Base-by-base conservation (phyloP, 1,140 invertebrate species). In the Limonius californicus region DNA sequence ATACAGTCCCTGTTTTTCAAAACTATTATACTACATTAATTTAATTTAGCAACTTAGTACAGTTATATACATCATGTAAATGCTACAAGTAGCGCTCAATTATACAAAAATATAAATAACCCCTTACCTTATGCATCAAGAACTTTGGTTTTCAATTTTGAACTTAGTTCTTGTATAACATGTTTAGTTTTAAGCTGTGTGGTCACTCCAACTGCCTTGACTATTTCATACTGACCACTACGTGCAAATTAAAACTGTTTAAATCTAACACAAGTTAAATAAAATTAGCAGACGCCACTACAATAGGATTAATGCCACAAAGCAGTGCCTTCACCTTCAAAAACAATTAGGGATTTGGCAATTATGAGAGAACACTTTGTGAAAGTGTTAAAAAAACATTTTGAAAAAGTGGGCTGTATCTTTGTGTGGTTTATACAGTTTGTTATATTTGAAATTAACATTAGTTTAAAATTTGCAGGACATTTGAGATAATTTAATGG, bases 271-370 rank as follows among this genome's bases (percentile, higher is more conserved):
- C n/a, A 57, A 19, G 9, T 15, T 42, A 47, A 21, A 45, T 23
- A 20, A 59, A 59, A 11, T 27, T 39, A 12, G 32, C 1, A 60
- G 8, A 60, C 54, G 14, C 42, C 56, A 59, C 57, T 35, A 60
- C 58, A 60, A 53, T 60, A 53, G 58, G 45, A 60, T 12, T 12
- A 39, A 12, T 2, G 2, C n/a, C 11, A 39, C 35, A 39, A 39
- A 39, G 35, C 35, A 39, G n/a, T 12, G 11, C 35, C 23, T 27
- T 27, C 9, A 27, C 23, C 23, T 27, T 27, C 9, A n/a, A n/a
- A n/a, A n/a, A n/a, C n/a, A n/a, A n/a, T n/a, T n/a, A n/a, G n/a
- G n/a, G n/a, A n/a, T n/a, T n/a, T n/a, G n/a, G n/a, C n/a, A n/a
- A n/a, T n/a, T n/a, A n/a, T n/a, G n/a, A n/a, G n/a, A n/a, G n/a